Conservation (phyloP, 2,113 vertebrate species). For the Mus spicilegus region DNA sequence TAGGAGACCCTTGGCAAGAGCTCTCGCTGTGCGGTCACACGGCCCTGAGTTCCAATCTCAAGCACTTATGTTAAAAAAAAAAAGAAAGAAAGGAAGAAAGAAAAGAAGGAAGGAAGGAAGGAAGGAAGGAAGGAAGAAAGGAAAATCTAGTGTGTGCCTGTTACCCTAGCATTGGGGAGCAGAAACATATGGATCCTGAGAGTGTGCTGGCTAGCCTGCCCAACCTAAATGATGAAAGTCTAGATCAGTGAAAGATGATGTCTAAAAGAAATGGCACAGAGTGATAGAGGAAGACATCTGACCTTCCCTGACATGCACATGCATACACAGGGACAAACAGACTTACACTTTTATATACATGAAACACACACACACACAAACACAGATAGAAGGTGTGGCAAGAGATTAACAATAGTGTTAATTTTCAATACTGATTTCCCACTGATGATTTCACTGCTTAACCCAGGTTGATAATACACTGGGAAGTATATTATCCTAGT, state of each 20-base stretch:
- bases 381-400: not conserved
- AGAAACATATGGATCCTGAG: not conserved
- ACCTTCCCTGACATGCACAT: not conserved
- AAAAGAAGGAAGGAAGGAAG: too few relatives aligned
- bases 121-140: rapidly evolving
- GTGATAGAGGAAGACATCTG: not conserved
- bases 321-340: not conserved
- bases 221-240: not conserved
- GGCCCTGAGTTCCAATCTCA: not conserved
- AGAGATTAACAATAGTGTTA: not conserved
- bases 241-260: not conserved
- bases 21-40: not conserved
- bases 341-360: not conserved
- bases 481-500: not conserved
- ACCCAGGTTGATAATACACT: not conserved
- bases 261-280: not conserved
- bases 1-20: not conserved
- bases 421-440: not conserved
- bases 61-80: not conserved
- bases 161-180: not conserved
- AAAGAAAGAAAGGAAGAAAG: rapidly evolving
- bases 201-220: not conserved
- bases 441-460: not conserved
- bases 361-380: not conserved
- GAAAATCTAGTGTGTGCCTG: not conserved